phyloP scores from a whole-genome alignment of 2,797 vertebrate species.

The Urosaurus nigricauda region DNA sequence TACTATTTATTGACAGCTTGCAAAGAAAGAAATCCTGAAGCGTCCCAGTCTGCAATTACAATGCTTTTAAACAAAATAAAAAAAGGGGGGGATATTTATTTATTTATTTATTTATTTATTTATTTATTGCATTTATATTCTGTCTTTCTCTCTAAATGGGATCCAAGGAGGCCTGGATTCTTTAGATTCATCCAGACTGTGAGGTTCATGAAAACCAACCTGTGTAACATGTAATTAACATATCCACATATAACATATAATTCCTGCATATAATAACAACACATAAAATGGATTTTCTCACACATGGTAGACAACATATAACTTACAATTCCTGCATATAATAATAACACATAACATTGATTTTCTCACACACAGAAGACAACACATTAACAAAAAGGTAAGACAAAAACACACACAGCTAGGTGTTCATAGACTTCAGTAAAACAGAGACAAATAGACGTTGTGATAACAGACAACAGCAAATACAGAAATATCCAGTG shows the following conservation, averaged over 20 bases:
- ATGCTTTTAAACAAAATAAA: not conserved
- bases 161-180: too few species aligned
- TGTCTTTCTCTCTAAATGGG: too few species aligned
- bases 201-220: not conserved
- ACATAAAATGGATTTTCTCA: not conserved
- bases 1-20: not conserved
- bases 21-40: not conserved
- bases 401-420: not conserved
- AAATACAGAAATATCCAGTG: not conserved
- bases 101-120: too few species aligned
- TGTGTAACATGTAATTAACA: not conserved
- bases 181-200: not conserved
- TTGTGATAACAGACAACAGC: accelerated
- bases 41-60: not conserved
- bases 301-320: not conserved
- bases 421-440: not conserved
- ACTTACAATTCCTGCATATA: not conserved
- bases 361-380: too few species aligned
- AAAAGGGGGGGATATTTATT: too few species aligned
- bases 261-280: not conserved
- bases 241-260: not conserved
- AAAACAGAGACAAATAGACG: not conserved
- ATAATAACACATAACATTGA: not conserved
- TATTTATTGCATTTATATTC: too few species aligned
- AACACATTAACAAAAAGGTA: not conserved